A percentile compares a stretch with the other conserved stretches of the same genome.
phyloP scores from a whole-genome alignment of 2,797 vertebrate genomes.

The Thalassophryne amazonica region DNA sequence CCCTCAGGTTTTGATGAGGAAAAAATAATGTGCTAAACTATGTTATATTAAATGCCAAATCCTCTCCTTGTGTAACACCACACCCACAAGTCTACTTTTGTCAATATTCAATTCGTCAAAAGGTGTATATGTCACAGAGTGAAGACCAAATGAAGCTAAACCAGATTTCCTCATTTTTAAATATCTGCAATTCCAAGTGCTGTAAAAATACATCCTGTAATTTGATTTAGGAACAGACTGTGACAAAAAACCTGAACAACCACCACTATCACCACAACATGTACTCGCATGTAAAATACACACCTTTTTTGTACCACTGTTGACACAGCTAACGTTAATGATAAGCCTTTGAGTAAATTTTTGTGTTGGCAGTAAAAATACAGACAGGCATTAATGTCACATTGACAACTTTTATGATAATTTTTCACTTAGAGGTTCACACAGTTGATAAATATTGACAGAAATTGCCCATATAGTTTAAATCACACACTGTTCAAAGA shows the following conservation, averaged over 20 bases:
- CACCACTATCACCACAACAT: slow-evolving; percentile 5
- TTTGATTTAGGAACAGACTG: slow-evolving; percentile 13
- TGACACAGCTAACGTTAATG: slow-evolving; percentile 5
- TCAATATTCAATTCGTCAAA: slow-evolving; percentile 19
- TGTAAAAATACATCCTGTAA: not conserved
- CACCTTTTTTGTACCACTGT: slow-evolving; percentile 11
- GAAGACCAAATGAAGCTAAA: no score
- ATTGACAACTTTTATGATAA: no score
- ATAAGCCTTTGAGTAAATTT: slow-evolving; percentile 3
- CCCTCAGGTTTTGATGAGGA: slow-evolving; percentile 41
- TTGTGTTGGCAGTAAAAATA: not conserved
- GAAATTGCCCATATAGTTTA: no score
- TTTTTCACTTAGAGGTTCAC: no score
- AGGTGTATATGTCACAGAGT: no score
- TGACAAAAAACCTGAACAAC: slow-evolving; percentile 15
- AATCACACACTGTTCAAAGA: no score
- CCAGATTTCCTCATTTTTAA: no score
- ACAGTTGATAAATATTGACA: no score
- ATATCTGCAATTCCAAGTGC: no score
- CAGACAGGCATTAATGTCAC: not conserved
- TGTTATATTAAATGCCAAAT: slow-evolving; percentile 53
- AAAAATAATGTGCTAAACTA: slow-evolving; percentile 64
- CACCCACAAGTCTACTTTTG: slow-evolving; percentile 55
- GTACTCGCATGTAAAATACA: slow-evolving; percentile 30
- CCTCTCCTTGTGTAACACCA: slow-evolving; percentile 58